Percentiles rank a stretch among this genome's conserved stretches.
These are phyloP conservation scores for Xenopus laevis DNA, from an alignment of 2,113 vertebrate species.

Conservation along the genomic window DNA sequence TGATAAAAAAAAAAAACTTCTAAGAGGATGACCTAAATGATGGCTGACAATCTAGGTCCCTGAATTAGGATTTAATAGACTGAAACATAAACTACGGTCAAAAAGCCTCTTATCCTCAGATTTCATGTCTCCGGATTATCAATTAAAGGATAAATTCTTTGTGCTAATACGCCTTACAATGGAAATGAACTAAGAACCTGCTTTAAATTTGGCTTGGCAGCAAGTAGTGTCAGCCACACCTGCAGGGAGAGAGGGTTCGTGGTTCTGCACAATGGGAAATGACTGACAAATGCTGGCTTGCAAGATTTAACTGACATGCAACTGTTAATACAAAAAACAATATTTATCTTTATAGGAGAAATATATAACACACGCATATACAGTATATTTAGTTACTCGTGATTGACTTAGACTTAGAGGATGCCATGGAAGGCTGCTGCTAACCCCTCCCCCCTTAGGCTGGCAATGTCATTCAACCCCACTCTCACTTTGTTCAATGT, in stretches of 20 bases:
- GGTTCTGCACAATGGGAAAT: no score
- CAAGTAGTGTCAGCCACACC: background rate
- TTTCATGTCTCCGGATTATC: conserved; percentile 28
- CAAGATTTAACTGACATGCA: no score
- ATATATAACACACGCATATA: no score
- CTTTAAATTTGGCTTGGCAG: background rate
- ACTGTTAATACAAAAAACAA: no score
- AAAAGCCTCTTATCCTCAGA: conserved; percentile 12
- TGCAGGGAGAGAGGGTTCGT: background rate
- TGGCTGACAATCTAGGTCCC: conserved; percentile 10
- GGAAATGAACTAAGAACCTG: conserved; percentile 5
- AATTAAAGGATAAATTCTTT: conserved; percentile 17
- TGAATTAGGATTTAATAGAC: conserved; percentile 13
- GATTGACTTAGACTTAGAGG: no score
- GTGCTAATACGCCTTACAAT: conserved; percentile 10
- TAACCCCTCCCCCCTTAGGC: no score
- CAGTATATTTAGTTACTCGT: no score
- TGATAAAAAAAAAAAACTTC: background rate
- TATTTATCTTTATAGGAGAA: no score
- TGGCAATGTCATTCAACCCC: no score
- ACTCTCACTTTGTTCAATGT: no score
- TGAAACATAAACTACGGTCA: conserved; percentile 7
- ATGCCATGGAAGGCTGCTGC: no score
- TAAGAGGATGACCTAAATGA: conserved; percentile 15
- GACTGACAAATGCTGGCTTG: no score